Evolutionary conservation across 2,888 invertebrate genomes (phyloP), one percentile per base, ranked within the genome.

Genomic region (Hyalella azteca): DNA sequence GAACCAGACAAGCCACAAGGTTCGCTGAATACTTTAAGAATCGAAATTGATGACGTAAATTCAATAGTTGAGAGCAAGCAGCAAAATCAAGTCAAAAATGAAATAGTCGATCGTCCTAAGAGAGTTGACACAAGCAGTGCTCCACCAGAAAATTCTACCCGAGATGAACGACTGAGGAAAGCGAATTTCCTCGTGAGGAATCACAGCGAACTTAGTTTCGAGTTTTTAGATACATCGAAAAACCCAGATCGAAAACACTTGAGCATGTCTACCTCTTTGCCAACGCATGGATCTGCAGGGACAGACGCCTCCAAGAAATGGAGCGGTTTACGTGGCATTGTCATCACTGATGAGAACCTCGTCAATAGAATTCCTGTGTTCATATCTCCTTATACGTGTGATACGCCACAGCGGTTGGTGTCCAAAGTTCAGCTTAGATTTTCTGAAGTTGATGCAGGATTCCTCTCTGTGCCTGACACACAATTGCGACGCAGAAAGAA

Each of bases 281-380:
- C 66, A n/a, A 66, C 1, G 11, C 36, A 9, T 36, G 19, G 1
- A 4, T 4, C 2, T 26, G 3, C 29, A 4, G 29, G 4, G 15
- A 59, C 5, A 5, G 15, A 59, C 15, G 26, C 3, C 15, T 5
- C 13, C 19, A 36, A 66, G 11, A 66, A 19, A 5, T 32, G 36
- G 19, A 32, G 45, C 11, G 75, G 75, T n/a, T 22, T 75, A n/a
- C 75, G 75, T 1, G 75, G 75, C 3, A 75, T 75, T 29, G 45
- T 75, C n/a, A 75, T 75, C 19, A 75, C 75, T 4, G 75, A 75
- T 19, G 75, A 75, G 29, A 75, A 75, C 45, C n/a, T 26, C 36
- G 75, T 75, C 13, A 75, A 75, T n/a, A 40, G 36, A 13, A 75
- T 75, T 15, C 75, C 75, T 7, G 40, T 75, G n/a, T 45, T 75